Conservation (phyloP, 2,888 invertebrate species). For the Osedax frankpressi region DNA sequence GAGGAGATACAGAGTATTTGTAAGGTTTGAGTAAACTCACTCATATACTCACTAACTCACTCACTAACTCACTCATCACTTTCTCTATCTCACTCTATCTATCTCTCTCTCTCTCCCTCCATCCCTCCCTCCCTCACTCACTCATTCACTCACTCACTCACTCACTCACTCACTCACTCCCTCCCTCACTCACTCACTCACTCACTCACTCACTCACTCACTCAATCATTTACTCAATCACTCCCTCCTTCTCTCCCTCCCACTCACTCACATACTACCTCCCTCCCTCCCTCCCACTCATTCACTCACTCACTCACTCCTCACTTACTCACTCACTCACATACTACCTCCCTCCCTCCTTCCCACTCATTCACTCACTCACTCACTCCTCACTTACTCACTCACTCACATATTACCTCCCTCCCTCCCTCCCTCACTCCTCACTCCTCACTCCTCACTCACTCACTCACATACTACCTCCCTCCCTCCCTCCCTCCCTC, state of each 20-base stretch:
- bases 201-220: background rate
- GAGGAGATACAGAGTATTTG: conserved; percentile 87
- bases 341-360: background rate
- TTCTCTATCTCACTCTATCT: background rate
- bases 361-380: background rate
- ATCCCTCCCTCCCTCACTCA: background rate
- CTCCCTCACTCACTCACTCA: background rate
- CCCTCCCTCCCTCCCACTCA: background rate
- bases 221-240: background rate
- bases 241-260: background rate
- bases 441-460: background rate
- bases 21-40: conserved; percentile 59
- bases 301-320: background rate
- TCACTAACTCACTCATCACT: background rate
- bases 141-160: conserved; percentile 13
- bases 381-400: too few relatives aligned
- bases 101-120: background rate
- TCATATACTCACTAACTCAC: background rate
- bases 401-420: background rate
- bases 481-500: background rate
- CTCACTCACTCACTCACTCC: background rate
- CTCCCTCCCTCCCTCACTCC: background rate
- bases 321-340: background rate
- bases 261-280: conserved; percentile 7
- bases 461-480: background rate